Evolutionary conservation across 2,888 invertebrate species (phyloP).

Genomic region (Pachymerium ferrugineum): DNA sequence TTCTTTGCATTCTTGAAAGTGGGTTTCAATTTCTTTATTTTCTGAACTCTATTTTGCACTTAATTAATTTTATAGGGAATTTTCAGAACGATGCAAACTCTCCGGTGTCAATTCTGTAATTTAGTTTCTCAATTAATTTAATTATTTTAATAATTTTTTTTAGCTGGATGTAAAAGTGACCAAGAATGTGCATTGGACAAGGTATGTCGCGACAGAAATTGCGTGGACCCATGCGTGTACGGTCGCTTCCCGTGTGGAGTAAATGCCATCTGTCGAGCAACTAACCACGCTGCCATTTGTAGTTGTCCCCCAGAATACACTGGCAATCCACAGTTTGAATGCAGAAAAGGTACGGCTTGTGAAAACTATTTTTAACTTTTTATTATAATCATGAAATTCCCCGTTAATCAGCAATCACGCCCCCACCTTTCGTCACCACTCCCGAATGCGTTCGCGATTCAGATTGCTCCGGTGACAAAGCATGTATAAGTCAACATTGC

Average conservation of each 20-base stretch:
- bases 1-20: slow-evolving; percentile 61
- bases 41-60: slow-evolving; percentile 5
- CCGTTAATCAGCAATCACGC: background rate
- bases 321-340: slow-evolving; percentile 62
- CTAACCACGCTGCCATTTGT: slow-evolving; percentile 70
- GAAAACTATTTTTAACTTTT: background rate
- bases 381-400: slow-evolving; percentile 29
- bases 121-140: no score
- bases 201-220: background rate
- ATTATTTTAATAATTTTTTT: no score
- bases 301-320: slow-evolving; percentile 65
- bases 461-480: slow-evolving; percentile 11
- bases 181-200: no score
- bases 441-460: slow-evolving; percentile 34
- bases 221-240: background rate
- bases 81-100: no score
- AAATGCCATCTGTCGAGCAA: slow-evolving; percentile 70
- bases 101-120: no score
- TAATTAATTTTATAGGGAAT: no score
- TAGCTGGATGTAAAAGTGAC: no score
- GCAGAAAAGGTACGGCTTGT: slow-evolving; percentile 33
- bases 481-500: slow-evolving; percentile 25
- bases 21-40: background rate
- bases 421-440: background rate
- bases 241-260: slow-evolving; percentile 58